Conservation (phyloP, 2,888 invertebrate species). For the Ochropleura leucogaster region DNA sequence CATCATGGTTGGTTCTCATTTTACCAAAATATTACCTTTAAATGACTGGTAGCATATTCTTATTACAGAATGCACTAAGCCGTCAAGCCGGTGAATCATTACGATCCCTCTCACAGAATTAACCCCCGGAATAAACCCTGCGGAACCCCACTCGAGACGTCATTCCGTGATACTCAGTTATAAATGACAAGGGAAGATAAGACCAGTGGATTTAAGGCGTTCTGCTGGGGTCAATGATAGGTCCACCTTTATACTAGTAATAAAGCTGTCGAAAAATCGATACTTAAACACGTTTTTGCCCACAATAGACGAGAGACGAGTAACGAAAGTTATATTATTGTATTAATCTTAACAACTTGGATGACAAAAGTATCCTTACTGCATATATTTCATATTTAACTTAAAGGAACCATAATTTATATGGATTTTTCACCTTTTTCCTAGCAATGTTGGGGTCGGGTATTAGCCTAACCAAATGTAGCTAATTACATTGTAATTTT, state of each 20-base stretch:
- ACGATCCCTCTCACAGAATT: slow-evolving; percentile 59
- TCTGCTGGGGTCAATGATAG: slow-evolving; percentile 57
- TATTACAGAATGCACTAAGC: slow-evolving; percentile 59
- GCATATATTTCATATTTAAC: too few relatives aligned
- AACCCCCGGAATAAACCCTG: slow-evolving; percentile 66
- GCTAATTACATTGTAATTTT: too few relatives aligned
- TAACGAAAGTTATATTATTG: background rate
- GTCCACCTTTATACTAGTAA: slow-evolving; percentile 30
- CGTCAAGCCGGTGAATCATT: slow-evolving; percentile 57
- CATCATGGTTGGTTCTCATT: background rate
- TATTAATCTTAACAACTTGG: background rate
- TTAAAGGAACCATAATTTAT: too few relatives aligned
- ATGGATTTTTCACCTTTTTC: too few relatives aligned
- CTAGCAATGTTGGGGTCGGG: too few relatives aligned
- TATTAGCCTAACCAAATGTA: too few relatives aligned
- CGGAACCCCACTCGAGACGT: slow-evolving; percentile 72
- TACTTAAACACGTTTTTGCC: background rate
- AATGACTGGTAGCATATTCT: slow-evolving; percentile 40
- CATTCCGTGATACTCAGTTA: slow-evolving; percentile 78
- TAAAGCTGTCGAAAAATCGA: background rate
- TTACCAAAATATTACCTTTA: slow-evolving; percentile 26
- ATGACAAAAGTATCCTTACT: too few relatives aligned
- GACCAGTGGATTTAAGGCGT: slow-evolving; percentile 74
- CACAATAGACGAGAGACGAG: background rate
- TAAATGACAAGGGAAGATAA: slow-evolving; percentile 81